These are phyloP conservation scores for Silurus aristotelis DNA, from an alignment of 2,797 vertebrate species.

Conservation along the genomic window DNA sequence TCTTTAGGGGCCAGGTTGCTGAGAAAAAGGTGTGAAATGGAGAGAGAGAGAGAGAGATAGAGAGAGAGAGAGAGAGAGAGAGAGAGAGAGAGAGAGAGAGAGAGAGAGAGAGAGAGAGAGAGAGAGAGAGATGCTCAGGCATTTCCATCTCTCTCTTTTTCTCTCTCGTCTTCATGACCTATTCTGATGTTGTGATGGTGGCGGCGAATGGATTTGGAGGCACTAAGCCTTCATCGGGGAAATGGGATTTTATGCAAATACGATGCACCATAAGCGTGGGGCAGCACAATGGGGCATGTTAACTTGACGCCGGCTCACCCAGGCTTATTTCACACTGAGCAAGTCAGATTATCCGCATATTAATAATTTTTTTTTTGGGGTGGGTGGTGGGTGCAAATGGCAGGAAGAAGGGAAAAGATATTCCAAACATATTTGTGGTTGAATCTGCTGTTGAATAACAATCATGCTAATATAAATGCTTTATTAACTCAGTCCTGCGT, in stretches of 20 bases:
- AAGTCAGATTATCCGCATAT: constrained; percentile 58
- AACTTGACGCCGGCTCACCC: constrained; percentile 48
- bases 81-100: background rate
- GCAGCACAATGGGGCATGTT: constrained; percentile 55
- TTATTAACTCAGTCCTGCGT: constrained; percentile 38
- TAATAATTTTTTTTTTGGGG: constrained; percentile 53
- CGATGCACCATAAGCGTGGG: constrained; percentile 40
- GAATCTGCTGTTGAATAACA: constrained; percentile 48
- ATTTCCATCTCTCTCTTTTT: constrained; percentile 18
- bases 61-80: too few relatives aligned
- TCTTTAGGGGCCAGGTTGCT: constrained; percentile 27
- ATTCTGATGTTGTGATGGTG: constrained; percentile 45
- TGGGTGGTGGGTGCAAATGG: constrained; percentile 39
- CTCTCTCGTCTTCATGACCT: constrained; percentile 27
- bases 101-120: too few relatives aligned
- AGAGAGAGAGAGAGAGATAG: background rate
- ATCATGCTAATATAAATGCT: constrained; percentile 33
- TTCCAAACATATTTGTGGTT: constrained; percentile 44
- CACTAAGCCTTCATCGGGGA: constrained; percentile 48
- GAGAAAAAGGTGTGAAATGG: constrained; percentile 48
- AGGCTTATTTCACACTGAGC: constrained; percentile 55
- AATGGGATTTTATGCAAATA: constrained; percentile 60
- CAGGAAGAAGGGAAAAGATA: constrained; percentile 35
- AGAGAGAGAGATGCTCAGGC: background rate
- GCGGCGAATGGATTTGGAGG: constrained; percentile 53